These are phyloP conservation scores for Diarsia dahlii DNA, from an alignment of 2,888 invertebrate genomes.

Conservation along the genomic window DNA sequence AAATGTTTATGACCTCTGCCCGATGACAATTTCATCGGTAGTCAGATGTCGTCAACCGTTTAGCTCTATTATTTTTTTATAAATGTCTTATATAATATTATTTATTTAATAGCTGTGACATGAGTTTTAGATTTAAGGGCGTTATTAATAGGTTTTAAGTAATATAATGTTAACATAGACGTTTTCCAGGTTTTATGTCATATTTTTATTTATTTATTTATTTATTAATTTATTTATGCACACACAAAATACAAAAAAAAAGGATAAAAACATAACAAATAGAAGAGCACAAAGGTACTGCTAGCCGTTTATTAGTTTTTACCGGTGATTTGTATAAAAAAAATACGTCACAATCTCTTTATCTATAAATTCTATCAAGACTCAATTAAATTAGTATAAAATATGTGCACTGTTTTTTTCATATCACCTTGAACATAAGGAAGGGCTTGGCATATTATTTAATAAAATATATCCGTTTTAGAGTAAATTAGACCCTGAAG, in stretches of 20 bases:
- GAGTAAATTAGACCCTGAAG: constrained; percentile 18
- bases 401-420: constrained; percentile 6
- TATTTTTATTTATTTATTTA: too few species aligned
- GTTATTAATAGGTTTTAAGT: constrained; percentile 46
- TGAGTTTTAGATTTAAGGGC: constrained; percentile 52
- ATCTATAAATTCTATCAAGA: background rate
- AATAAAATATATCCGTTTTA: constrained; percentile 15
- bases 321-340: constrained; percentile 17
- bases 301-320: constrained; percentile 24
- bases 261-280: too few species aligned
- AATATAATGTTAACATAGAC: constrained; percentile 32
- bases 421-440: constrained; percentile 20
- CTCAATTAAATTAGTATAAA: constrained; percentile 1
- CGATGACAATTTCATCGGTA: constrained; percentile 67
- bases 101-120: constrained; percentile 62
- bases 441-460: constrained; percentile 11
- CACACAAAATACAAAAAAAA: too few species aligned
- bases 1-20: constrained; percentile 67
- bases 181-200: constrained; percentile 25
- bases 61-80: constrained; percentile 58
- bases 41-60: constrained; percentile 65
- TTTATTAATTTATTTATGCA: too few species aligned
- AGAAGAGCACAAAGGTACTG: too few species aligned
- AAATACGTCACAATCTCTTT: background rate
- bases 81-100: constrained; percentile 53